phyloP scores from a whole-genome alignment of 2,888 invertebrate species.

The Eulithis prunata region DNA sequence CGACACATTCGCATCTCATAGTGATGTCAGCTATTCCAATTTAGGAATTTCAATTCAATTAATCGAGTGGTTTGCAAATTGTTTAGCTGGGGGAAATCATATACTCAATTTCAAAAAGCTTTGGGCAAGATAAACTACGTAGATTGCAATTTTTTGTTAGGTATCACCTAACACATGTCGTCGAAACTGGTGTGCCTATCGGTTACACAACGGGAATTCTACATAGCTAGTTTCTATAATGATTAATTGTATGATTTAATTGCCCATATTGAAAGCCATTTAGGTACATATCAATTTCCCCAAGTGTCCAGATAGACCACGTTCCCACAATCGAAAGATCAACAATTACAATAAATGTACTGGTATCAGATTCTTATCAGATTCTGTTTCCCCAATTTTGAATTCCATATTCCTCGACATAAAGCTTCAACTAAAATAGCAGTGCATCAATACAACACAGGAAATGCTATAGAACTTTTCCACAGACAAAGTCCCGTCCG shows the following conservation, averaged over 20 bases:
- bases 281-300: slow-evolving; percentile 19
- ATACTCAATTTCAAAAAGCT: slow-evolving; percentile 4
- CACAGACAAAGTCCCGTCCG: slow-evolving; percentile 68
- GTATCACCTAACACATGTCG: slow-evolving; percentile 4
- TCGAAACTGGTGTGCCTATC: slow-evolving; percentile 11
- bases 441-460: slow-evolving; percentile 18
- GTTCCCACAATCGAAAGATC: slow-evolving; percentile 16
- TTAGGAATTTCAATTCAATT: slow-evolving; percentile 51
- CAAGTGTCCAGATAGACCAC: slow-evolving; percentile 6
- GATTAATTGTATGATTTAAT: slow-evolving; percentile 15
- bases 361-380: slow-evolving; percentile 11
- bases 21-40: slow-evolving; percentile 64
- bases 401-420: slow-evolving; percentile 3
- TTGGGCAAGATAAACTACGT: not conserved
- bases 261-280: slow-evolving; percentile 15
- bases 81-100: slow-evolving; percentile 10
- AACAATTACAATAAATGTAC: not conserved
- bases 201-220: slow-evolving; percentile 23
- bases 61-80: slow-evolving; percentile 45
- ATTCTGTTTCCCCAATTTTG: slow-evolving; percentile 7
- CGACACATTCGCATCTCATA: slow-evolving; percentile 65
- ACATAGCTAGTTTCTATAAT: slow-evolving; percentile 7
- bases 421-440: slow-evolving; percentile 23
- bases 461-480: slow-evolving; percentile 39
- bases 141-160: too few relatives aligned